Evolutionary conservation across 2,888 invertebrate species (phyloP).

Genomic region (Leucania comma): DNA sequence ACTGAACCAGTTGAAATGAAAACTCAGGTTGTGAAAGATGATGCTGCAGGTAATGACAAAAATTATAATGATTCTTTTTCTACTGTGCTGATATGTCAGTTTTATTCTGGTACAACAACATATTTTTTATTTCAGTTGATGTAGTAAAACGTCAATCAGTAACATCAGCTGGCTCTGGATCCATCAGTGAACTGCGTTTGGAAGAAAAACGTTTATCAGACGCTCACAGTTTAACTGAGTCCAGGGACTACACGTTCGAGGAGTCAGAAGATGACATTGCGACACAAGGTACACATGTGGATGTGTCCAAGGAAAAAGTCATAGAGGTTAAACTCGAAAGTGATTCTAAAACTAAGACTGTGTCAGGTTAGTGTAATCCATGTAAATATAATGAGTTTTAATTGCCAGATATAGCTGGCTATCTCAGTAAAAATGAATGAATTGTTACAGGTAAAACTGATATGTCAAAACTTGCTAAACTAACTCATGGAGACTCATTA

Average conservation of each 20-base stretch:
- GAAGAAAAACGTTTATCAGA: conserved; percentile 88
- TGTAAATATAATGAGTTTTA: background rate
- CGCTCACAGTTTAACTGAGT: conserved; percentile 88
- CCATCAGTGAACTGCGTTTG: conserved; percentile 83
- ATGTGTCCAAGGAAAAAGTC: conserved; percentile 77
- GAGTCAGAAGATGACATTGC: conserved; percentile 89
- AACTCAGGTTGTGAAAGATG: conserved; percentile 72
- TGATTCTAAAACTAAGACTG: conserved; percentile 73
- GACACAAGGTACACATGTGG: conserved; percentile 85
- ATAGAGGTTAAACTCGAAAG: conserved; percentile 76
- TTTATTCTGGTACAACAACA: too few relatives aligned
- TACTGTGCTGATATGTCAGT: too few relatives aligned
- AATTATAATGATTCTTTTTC: background rate
- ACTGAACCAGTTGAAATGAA: conserved; percentile 71
- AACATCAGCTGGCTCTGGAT: conserved; percentile 86
- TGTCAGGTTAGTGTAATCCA: conserved; percentile 64
- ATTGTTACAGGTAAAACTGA: conserved; percentile 77
- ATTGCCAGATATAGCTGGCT: background rate
- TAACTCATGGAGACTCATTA: conserved; percentile 87
- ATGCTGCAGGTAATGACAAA: conserved; percentile 68
- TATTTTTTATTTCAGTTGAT: conserved; percentile 71
- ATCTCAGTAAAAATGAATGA: background rate
- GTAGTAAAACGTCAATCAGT: conserved; percentile 85
- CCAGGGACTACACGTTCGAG: conserved; percentile 89
- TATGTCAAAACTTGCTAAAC: conserved; percentile 76